Base-by-base conservation (phyloP, 2,797 vertebrate species). In the Sebastolobus alascanus region DNA sequence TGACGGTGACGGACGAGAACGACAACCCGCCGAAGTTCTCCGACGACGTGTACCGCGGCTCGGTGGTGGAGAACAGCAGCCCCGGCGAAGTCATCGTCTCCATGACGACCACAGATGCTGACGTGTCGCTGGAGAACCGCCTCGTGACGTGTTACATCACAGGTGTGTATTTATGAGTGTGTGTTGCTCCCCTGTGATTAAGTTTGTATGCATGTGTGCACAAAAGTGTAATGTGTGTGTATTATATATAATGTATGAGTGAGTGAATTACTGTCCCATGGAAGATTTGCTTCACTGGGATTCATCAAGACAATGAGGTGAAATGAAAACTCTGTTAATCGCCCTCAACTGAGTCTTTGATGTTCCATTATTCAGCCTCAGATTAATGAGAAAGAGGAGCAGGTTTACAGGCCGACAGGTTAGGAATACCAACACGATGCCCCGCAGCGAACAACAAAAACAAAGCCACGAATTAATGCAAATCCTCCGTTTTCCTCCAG, bases 111-210 rank as follows among this genome's bases (percentile, higher is more conserved):
- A 82, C 94, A 0, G 99, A 99, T 37, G 93, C 95, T 0, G 99
- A 99, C 40, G 91, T 98, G 71, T 96, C 97, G 0, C 95, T 97
- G 89, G 96, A 97, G 90, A 99, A 99, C 89, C 97, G 97, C 18
- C 95, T 97, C 0, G 96, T 98, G 89, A 97, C 95, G 0, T 99
- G 98, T 92, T 99, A 99, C 90, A 98, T 99, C 86, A 99, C 98
- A 89, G 98, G 99, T 99, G 89, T 93, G 96, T 80, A 6, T 8
- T 13, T 52, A 2, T 18, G 14, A 29, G 10, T 31, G 20, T 64
- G 43, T 46, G 31, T 33, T 33, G 31, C 31, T 33, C 6, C 33
- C 1, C 6, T 33, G 33, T 33, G 33, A 33, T 33, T 33, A 33
- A 11, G 37, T 38, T 20, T 52, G 50, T 52, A 52, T n/a, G 50